A percentile compares a stretch with the other conserved stretches of the same genome.
phyloP scores from a whole-genome alignment of 2,888 invertebrate species.

The Ichneumoninae sp. region DNA sequence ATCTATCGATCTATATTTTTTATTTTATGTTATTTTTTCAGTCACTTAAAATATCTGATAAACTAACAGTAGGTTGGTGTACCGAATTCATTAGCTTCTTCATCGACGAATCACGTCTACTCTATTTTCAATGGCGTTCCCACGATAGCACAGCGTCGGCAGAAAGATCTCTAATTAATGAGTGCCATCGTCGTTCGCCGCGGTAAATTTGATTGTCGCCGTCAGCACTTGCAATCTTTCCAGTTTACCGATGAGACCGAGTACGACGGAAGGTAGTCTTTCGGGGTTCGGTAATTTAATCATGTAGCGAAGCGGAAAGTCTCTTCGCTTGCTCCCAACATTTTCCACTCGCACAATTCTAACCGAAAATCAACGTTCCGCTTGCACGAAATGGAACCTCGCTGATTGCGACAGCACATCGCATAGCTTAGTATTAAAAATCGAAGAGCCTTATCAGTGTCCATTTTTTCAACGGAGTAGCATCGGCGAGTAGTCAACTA shows the following conservation, averaged over 20 bases:
- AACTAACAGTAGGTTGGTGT: background rate
- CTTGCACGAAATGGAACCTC: constrained; percentile 35
- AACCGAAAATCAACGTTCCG: constrained; percentile 36
- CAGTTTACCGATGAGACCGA: constrained; percentile 44
- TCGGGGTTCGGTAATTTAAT: constrained; percentile 3
- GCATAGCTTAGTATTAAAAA: background rate
- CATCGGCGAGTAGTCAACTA: background rate
- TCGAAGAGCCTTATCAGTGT: background rate
- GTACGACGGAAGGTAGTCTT: constrained; percentile 21
- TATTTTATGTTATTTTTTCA: background rate
- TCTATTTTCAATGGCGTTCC: constrained; percentile 11
- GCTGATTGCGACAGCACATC: constrained; percentile 21
- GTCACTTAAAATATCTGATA: background rate
- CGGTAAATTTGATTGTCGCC: constrained; percentile 59
- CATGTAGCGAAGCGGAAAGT: background rate
- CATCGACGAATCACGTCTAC: background rate
- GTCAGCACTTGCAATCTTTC: constrained; percentile 62
- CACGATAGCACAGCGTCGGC: constrained; percentile 10
- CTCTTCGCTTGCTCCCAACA: background rate
- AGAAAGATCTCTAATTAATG: constrained; percentile 53
- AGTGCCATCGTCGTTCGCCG: constrained; percentile 29
- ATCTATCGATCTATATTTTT: background rate
- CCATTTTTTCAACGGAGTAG: background rate
- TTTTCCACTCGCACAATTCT: constrained; percentile 9
- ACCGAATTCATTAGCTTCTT: constrained; percentile 18